Evolutionary conservation across 2,888 invertebrate genomes (phyloP).

Genomic region (Psylliodes chrysocephalus): DNA sequence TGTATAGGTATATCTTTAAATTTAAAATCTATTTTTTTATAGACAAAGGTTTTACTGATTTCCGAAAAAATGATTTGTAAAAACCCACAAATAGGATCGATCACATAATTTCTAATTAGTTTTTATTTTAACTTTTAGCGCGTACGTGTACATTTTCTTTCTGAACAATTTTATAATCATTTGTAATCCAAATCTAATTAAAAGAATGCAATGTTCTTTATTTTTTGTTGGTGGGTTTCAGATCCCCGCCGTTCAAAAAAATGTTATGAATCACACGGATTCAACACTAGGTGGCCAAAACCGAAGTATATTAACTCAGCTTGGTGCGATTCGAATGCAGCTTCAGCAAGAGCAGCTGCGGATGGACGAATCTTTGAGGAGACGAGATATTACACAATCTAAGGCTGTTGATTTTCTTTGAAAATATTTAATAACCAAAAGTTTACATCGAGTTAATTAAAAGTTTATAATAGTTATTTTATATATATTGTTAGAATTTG

Average conservation of each 20-base stretch:
- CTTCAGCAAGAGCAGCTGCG: constrained; percentile 74
- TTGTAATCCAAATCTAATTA: neutral
- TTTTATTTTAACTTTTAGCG: too few relatives aligned
- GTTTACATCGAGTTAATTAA: constrained; percentile 55
- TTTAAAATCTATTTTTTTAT: too few relatives aligned
- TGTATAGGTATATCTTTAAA: too few relatives aligned
- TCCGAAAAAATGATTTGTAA: too few relatives aligned
- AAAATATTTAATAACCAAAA: constrained; percentile 45
- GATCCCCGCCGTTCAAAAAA: constrained; percentile 75
- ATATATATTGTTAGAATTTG: constrained; percentile 58
- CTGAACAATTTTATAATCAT: too few relatives aligned
- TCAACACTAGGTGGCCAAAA: constrained; percentile 62
- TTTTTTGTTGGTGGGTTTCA: constrained; percentile 52
- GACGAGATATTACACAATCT: constrained; percentile 61
- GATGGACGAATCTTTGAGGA: constrained; percentile 66
- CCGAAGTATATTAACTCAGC: constrained; percentile 72
- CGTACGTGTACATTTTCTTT: too few relatives aligned
- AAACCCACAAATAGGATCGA: too few relatives aligned
- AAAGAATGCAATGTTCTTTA: constrained; percentile 24
- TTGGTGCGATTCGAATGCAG: constrained; percentile 75
- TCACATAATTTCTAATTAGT: too few relatives aligned
- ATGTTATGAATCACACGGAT: constrained; percentile 66
- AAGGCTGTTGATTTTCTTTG: constrained; percentile 62
- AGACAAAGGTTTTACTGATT: too few relatives aligned
- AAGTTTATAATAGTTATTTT: constrained; percentile 55